Evolutionary conservation across 1,140 invertebrate genomes (phyloP).

Genomic region (Euwallacea similis): DNA sequence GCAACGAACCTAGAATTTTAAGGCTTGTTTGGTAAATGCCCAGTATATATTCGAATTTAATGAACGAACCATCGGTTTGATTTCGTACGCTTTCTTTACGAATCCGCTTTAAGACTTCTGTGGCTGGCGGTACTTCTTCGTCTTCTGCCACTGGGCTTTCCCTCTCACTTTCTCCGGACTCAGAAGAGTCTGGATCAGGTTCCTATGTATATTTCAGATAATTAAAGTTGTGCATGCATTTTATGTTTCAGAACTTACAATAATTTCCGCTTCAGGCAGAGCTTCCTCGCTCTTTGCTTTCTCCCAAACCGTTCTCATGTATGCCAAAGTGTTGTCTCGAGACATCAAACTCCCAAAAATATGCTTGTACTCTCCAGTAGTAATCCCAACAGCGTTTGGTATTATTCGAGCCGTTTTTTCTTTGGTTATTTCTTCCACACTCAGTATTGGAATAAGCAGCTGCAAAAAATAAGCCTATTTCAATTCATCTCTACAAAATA

Average conservation of each 20-base stretch:
- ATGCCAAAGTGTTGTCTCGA: slow-evolving; percentile 80
- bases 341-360: slow-evolving; percentile 89
- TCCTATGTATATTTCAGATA: slow-evolving; percentile 35
- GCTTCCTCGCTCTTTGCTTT: slow-evolving; percentile 46
- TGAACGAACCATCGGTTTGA: slow-evolving; percentile 27
- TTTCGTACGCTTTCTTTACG: slow-evolving; percentile 35
- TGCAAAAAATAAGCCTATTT: slow-evolving; percentile 53
- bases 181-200: slow-evolving; percentile 44
- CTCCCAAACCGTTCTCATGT: slow-evolving; percentile 63
- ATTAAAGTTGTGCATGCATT: not conserved
- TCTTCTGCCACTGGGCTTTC: slow-evolving; percentile 41
- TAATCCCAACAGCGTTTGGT: slow-evolving; percentile 87
- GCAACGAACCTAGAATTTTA: slow-evolving; percentile 4
- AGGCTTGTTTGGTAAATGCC: not conserved
- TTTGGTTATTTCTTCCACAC: slow-evolving; percentile 83
- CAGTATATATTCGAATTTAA: not conserved
- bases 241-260: slow-evolving; percentile 34
- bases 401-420: slow-evolving; percentile 89
- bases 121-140: slow-evolving; percentile 6
- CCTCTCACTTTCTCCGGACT: slow-evolving; percentile 45
- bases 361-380: slow-evolving; percentile 74
- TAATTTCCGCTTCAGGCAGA: slow-evolving; percentile 44
- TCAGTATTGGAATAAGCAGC: slow-evolving; percentile 78
- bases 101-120: slow-evolving; percentile 24
- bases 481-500: slow-evolving; percentile 1